Evolutionary conservation across 2,888 invertebrate species (phyloP).

Genomic region (Gastracanthus pulcherrimus): DNA sequence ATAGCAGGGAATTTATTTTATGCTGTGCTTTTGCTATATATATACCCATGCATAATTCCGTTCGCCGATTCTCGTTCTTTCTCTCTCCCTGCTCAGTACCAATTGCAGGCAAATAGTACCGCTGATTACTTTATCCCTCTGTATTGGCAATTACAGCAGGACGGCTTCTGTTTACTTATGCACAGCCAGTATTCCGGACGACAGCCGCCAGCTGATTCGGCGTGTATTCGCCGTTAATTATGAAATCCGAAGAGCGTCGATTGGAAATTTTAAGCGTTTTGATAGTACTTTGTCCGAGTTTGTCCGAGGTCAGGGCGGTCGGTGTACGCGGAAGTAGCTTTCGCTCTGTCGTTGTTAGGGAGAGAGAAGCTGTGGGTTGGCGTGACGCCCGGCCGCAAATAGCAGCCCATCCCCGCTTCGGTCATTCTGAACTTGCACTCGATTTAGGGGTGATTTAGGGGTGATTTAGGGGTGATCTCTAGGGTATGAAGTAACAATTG

Average conservation of each 20-base stretch:
- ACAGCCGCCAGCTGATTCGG: neutral
- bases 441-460: neutral
- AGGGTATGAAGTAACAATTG: neutral
- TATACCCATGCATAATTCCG: conserved; percentile 10
- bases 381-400: conserved; percentile 72
- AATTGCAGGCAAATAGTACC: neutral
- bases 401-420: too few relatives aligned
- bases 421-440: conserved; percentile 29
- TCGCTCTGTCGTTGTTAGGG: conserved; percentile 59
- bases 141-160: conserved; percentile 37
- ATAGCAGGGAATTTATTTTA: neutral
- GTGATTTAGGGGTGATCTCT: neutral
- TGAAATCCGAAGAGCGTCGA: too few relatives aligned
- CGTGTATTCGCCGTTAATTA: neutral
- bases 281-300: neutral
- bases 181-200: neutral
- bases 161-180: conserved; percentile 11
- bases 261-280: neutral
- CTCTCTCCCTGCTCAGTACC: neutral
- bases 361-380: conserved; percentile 59
- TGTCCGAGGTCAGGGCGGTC: conserved; percentile 65
- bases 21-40: conserved; percentile 18
- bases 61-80: neutral
- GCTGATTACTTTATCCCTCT: conserved; percentile 40
- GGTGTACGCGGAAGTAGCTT: conserved; percentile 63